phyloP scores from a whole-genome alignment of 2,113 vertebrate genomes.

The Xiphophorus couchianus region DNA sequence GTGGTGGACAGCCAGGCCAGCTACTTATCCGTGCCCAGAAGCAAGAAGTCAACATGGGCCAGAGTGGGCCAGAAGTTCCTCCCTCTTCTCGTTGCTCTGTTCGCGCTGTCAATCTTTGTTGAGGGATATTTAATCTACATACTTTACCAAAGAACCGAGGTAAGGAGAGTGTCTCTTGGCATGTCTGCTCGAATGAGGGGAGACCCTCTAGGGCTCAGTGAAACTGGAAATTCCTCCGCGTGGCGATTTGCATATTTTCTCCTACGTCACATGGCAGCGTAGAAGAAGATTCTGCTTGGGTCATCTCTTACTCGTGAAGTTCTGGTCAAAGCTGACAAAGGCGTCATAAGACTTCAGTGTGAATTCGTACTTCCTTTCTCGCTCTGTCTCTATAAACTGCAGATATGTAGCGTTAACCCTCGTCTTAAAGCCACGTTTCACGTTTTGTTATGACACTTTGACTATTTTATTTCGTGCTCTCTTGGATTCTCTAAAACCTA shows the following conservation, averaged over 20 bases:
- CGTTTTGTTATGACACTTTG: constrained; percentile 3
- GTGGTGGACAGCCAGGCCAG: constrained; percentile 70
- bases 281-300: not conserved
- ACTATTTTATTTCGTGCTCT: not conserved
- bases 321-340: not conserved
- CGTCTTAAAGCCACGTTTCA: constrained; percentile 25
- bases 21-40: constrained; percentile 2
- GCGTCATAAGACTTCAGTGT: constrained; percentile 13
- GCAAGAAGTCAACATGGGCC: constrained; percentile 24
- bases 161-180: constrained; percentile 38
- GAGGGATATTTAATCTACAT: constrained; percentile 69
- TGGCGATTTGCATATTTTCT: constrained; percentile 41
- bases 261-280: constrained; percentile 33
- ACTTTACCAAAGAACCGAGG: constrained; percentile 58
- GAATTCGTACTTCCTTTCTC: constrained; percentile 54
- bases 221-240: constrained; percentile 43
- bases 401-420: constrained; percentile 29
- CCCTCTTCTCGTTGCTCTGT: constrained; percentile 51
- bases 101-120: constrained; percentile 58
- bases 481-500: not conserved
- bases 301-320: constrained; percentile 10
- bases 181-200: not conserved
- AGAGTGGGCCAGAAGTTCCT: constrained; percentile 28
- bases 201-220: not conserved
- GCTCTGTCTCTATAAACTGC: constrained; percentile 11